Conservation (phyloP, 2,888 invertebrate genomes). For the Lasioglossum malachurum region DNA sequence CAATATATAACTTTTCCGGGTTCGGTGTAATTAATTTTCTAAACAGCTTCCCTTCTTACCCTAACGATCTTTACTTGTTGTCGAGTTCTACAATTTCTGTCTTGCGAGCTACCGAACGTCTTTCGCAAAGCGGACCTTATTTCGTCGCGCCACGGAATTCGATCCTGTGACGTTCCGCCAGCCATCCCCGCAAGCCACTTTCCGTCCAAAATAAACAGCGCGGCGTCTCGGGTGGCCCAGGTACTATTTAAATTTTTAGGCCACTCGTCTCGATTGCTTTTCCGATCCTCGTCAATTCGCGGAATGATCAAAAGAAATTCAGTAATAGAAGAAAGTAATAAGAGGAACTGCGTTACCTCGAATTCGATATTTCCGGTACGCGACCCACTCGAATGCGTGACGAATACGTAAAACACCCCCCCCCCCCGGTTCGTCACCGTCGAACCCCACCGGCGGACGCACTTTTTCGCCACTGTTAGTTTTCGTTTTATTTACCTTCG, state of each 20-base stretch:
- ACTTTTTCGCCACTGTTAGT: background rate
- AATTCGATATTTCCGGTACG: conserved; percentile 21
- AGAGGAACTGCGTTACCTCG: background rate
- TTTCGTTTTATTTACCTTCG: conserved; percentile 4
- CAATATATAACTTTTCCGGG: conserved; percentile 31
- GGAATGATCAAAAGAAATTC: background rate
- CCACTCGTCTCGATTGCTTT: background rate
- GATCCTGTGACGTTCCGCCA: background rate
- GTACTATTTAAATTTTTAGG: background rate
- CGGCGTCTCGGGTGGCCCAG: too few relatives aligned
- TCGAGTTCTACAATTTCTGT: background rate
- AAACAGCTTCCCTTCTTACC: background rate
- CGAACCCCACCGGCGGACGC: background rate
- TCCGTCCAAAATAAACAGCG: background rate
- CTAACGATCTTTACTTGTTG: too few relatives aligned
- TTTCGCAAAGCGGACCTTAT: background rate
- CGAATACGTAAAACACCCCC: conserved; percentile 5
- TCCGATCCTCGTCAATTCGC: background rate
- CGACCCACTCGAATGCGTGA: background rate
- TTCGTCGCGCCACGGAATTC: background rate
- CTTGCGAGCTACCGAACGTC: background rate
- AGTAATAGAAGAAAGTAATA: too few relatives aligned
- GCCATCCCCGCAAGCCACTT: background rate
- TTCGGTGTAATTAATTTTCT: background rate
- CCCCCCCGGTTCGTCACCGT: background rate